Conservation (phyloP, 2,888 invertebrate genomes). For the Dryococelus australis region DNA sequence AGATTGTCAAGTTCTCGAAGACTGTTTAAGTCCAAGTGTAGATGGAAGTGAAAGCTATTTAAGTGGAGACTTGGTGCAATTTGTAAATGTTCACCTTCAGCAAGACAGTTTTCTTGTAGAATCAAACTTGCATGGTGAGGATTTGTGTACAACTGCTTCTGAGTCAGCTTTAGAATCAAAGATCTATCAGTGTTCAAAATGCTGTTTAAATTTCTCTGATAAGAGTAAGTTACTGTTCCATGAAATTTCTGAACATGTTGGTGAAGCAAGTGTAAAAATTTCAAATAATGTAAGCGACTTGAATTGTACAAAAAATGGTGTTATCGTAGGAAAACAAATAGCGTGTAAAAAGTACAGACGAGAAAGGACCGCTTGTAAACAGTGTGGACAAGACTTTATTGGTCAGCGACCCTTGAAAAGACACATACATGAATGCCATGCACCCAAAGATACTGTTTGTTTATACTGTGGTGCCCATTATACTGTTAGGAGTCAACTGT, state of each 20-base stretch:
- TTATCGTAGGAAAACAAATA: neutral
- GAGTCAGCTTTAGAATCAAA: conserved; percentile 12
- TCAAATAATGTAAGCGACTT: neutral
- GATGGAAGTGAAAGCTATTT: neutral
- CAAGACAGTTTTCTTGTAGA: neutral
- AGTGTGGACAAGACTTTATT: conserved; percentile 37
- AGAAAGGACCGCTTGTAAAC: conserved; percentile 29
- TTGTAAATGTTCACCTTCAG: neutral
- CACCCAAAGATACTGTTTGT: conserved; percentile 39
- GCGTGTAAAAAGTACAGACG: conserved; percentile 27
- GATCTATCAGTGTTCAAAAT: conserved; percentile 35
- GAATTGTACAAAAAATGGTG: neutral
- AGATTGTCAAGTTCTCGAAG: neutral
- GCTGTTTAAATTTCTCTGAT: conserved; percentile 31
- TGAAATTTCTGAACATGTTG: conserved; percentile 37
- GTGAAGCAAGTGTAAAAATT: conserved; percentile 24
- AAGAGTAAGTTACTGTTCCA: conserved; percentile 36
- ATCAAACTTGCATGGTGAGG: neutral
- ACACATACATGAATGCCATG: conserved; percentile 38
- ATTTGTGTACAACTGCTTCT: neutral
- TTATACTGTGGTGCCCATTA: conserved; percentile 41
- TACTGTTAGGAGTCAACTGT: conserved; percentile 35
- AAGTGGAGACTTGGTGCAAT: neutral
- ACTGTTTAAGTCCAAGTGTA: conserved; percentile 19
- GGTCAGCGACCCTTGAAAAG: conserved; percentile 37